Percentiles rank a stretch among this genome's conserved stretches.
These are phyloP conservation scores for Parnassius mnemosyne DNA, from an alignment of 2,888 invertebrate species.

Conservation along the genomic window DNA sequence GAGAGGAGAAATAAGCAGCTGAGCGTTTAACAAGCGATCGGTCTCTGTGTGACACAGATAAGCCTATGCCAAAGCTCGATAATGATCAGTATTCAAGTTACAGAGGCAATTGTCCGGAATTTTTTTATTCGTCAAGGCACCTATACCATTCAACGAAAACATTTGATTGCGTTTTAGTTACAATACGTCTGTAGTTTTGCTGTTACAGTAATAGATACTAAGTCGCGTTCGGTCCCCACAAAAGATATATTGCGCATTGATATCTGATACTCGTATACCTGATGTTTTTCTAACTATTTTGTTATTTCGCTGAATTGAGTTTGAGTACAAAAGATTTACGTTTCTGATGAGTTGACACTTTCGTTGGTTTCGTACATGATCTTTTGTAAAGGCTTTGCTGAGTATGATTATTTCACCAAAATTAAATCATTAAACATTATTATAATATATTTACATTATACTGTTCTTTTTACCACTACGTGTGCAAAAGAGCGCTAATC, in stretches of 20 bases:
- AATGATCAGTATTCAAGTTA: conserved; percentile 76
- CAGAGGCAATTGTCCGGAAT: conserved; percentile 67
- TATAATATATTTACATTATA: too few species aligned
- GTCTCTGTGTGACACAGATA: conserved; percentile 66
- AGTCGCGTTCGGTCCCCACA: conserved; percentile 59
- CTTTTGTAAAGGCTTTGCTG: conserved; percentile 1
- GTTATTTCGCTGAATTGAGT: conserved; percentile 40
- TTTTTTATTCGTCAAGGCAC: conserved; percentile 51
- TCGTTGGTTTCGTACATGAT: conserved; percentile 21
- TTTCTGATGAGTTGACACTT: conserved; percentile 54
- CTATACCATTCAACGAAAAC: conserved; percentile 52
- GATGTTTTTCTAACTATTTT: conserved; percentile 60
- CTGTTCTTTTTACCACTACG: too few species aligned
- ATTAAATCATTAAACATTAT: too few species aligned
- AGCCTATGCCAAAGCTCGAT: conserved; percentile 64
- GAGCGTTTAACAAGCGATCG: conserved; percentile 65
- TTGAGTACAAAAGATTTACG: conserved; percentile 51
- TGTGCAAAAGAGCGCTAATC: too few species aligned
- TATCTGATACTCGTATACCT: conserved; percentile 72
- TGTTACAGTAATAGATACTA: conserved; percentile 65
- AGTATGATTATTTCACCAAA: not conserved
- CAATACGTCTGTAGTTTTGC: conserved; percentile 61
- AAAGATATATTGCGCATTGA: conserved; percentile 74
- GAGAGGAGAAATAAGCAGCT: conserved; percentile 65
- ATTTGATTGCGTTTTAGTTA: conserved; percentile 73